Conservation (phyloP, 2,113 vertebrate genomes). For the Muntiacus reevesi region DNA sequence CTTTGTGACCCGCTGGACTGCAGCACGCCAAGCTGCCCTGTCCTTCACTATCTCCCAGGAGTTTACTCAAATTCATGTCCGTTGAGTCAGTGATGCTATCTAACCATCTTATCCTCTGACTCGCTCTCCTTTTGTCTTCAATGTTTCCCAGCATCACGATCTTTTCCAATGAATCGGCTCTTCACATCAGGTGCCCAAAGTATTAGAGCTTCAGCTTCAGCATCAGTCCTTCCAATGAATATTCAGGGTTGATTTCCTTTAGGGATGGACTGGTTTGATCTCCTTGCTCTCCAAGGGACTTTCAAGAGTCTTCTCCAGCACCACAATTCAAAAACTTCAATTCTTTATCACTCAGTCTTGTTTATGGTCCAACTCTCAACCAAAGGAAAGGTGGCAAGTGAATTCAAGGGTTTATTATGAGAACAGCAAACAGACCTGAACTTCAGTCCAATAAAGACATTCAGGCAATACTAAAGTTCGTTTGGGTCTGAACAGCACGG, state of each 20-base stretch:
- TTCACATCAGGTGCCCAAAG: background rate
- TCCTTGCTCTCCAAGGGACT: background rate
- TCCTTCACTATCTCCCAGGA: background rate
- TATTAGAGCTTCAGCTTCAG: background rate
- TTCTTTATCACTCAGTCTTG: background rate
- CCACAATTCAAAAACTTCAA: background rate
- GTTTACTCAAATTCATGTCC: background rate
- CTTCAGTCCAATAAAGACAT: background rate
- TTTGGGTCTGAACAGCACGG: background rate
- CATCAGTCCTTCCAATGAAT: background rate
- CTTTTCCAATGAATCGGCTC: background rate
- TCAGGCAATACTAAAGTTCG: background rate
- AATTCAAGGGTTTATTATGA: background rate
- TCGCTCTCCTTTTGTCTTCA: background rate
- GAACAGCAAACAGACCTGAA: conserved; percentile 15
- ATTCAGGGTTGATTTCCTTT: background rate
- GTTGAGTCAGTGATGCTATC: background rate
- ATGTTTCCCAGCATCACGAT: background rate
- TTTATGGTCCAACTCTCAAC: background rate
- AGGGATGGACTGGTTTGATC: background rate
- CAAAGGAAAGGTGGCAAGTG: background rate
- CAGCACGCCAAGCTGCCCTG: background rate
- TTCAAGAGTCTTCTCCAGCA: background rate
- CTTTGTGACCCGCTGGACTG: background rate
- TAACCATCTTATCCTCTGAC: background rate